Percentiles rank a stretch among this genome's conserved stretches.
Conservation (phyloP, 2,797 vertebrate genomes). For the Distichodus sexfasciatus region DNA sequence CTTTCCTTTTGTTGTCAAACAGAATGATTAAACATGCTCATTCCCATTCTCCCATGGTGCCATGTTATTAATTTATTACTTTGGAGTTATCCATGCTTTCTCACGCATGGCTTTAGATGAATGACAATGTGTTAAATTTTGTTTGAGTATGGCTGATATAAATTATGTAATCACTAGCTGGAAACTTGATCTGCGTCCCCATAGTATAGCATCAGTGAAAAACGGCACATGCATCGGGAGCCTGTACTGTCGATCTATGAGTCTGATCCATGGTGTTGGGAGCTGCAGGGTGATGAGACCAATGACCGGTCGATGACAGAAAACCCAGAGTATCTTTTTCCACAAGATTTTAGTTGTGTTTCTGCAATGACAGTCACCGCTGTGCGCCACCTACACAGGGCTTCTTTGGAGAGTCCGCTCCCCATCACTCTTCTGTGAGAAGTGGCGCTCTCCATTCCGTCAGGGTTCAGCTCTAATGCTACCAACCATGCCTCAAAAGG, state of each 20-base stretch:
- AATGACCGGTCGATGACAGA: neutral
- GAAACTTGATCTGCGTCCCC: conserved; percentile 52
- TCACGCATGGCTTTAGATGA: conserved; percentile 64
- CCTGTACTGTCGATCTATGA: neutral
- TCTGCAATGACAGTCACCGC: conserved; percentile 19
- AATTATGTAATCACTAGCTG: conserved; percentile 76
- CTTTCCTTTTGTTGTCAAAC: conserved; percentile 81
- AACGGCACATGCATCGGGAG: conserved; percentile 59
- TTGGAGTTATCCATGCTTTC: conserved; percentile 65
- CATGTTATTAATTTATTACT: conserved; percentile 77
- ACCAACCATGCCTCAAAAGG: conserved; percentile 59
- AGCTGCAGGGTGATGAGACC: conserved; percentile 11
- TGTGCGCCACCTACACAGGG: neutral
- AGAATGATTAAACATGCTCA: conserved; percentile 80
- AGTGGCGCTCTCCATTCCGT: conserved; percentile 54
- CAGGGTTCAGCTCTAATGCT: conserved; percentile 57
- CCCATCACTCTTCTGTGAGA: conserved; percentile 49
- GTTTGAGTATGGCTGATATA: conserved; percentile 80
- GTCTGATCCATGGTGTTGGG: conserved; percentile 1
- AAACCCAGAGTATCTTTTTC: neutral
- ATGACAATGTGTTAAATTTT: conserved; percentile 80
- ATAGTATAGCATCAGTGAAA: conserved; percentile 63
- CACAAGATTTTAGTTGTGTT: neutral
- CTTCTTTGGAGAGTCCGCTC: conserved; percentile 26
- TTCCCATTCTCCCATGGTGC: conserved; percentile 75